These are phyloP conservation scores for Drosophila borborema DNA, from an alignment of 2,888 invertebrate genomes.

Conservation along the genomic window DNA sequence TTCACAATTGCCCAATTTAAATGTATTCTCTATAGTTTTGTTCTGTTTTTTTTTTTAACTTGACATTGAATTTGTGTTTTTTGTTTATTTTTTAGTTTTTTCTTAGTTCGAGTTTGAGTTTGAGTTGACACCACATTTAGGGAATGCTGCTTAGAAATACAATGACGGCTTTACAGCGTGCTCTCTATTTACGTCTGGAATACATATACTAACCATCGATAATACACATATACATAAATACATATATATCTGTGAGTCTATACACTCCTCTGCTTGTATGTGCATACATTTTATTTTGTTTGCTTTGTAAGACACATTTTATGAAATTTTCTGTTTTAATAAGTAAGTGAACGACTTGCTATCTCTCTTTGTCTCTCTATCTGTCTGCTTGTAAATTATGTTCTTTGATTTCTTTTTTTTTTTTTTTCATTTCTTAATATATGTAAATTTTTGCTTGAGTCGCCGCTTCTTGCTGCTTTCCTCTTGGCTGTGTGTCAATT, in stretches of 20 bases:
- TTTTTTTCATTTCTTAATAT: background rate
- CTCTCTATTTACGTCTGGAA: constrained; percentile 20
- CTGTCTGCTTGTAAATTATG: background rate
- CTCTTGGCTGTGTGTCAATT: constrained; percentile 48
- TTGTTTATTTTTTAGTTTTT: constrained; percentile 1
- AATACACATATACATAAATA: constrained; percentile 15
- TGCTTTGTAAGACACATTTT: constrained; percentile 72
- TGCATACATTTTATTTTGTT: constrained; percentile 10
- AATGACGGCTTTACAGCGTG: constrained; percentile 55
- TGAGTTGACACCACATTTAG: constrained; percentile 53
- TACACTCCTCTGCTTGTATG: constrained; percentile 1
- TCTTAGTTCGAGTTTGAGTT: constrained; percentile 4
- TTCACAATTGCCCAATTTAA: constrained; percentile 10
- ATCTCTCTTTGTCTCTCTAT: background rate
- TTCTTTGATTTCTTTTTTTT: background rate
- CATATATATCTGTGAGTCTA: too few relatives aligned
- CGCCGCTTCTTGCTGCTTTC: constrained; percentile 3
- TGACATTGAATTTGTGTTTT: constrained; percentile 7
- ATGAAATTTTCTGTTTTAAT: constrained; percentile 32
- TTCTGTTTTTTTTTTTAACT: background rate
- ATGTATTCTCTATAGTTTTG: background rate
- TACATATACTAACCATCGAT: constrained; percentile 37
- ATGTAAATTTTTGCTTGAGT: background rate
- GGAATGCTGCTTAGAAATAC: constrained; percentile 22
- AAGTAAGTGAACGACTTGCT: constrained; percentile 60